Conservation (phyloP, 2,888 invertebrate species). For the Leptinotarsa peninsularis region DNA sequence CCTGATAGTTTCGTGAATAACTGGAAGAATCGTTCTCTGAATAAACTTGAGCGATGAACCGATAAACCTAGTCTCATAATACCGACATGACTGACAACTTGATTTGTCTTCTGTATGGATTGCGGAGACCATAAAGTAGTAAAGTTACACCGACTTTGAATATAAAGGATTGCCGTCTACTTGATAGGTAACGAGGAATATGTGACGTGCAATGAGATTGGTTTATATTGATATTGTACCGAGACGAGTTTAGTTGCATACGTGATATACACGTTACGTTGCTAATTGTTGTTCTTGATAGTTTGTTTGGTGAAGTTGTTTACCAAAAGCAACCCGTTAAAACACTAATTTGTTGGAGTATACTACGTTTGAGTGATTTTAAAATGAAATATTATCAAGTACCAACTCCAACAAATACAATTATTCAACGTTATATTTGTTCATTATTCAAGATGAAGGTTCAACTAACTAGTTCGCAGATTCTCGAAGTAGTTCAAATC, state of each 20-base stretch:
- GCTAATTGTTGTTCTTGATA: not conserved
- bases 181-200: constrained; percentile 1
- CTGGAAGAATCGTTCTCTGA: constrained; percentile 19
- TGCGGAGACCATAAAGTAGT: constrained; percentile 12
- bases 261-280: not conserved
- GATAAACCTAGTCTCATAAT: constrained; percentile 21
- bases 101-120: constrained; percentile 25
- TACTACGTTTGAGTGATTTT: no score
- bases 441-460: no score
- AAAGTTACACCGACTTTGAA: constrained; percentile 7
- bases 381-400: no score
- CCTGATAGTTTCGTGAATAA: constrained; percentile 22
- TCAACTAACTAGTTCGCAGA: no score
- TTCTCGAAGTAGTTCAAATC: no score
- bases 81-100: constrained; percentile 28
- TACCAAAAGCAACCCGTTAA: not conserved
- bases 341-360: no score
- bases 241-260: not conserved
- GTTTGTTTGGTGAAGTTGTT: not conserved
- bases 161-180: constrained; percentile 3
- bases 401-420: no score
- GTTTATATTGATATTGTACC: not conserved
- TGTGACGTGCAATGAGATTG: constrained; percentile 3
- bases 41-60: constrained; percentile 23
- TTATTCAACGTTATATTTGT: no score